Base-by-base conservation (phyloP, 2,797 vertebrate genomes). In the Cirrhinus molitorella region DNA sequence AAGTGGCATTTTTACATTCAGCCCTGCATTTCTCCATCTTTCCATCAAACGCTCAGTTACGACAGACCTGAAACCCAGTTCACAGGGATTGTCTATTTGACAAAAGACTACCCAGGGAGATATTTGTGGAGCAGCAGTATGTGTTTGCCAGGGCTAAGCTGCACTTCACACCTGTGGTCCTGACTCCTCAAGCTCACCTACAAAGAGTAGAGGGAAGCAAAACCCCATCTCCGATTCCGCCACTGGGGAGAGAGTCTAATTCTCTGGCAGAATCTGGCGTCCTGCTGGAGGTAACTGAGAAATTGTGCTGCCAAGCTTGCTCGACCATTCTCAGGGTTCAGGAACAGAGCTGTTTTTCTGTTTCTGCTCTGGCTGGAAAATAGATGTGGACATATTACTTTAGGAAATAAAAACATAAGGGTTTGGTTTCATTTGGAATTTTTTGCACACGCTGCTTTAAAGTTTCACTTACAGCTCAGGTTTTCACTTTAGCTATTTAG, bases 131-230 rank as follows among this genome's bases (percentile, higher is more conserved):
- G 51, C 53, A 53, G 68, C 43, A 0, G 37, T 40, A 51, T 63
- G 23, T 82, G 76, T 31, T 68, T 51, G 75, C 40, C 66, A 51
- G 72, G 77, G 71, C 81, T 83, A 80, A 83, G 80, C 86, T 82
- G 70, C 83, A 71, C 70, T 85, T 87, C 83, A 85, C 83, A 87
- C 83, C 86, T 85, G 77, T 72, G 76, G 37, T 59, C 78, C 67
- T 57, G 76, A 67, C 81, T 83, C 53, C 81, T 83, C 63, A 11
- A 83, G 73, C 81, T 75, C 80, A 82, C 80, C 80, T 82, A 45
- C 59, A 59, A 40, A 75, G 67, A 57, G 43, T 49, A 21, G 53
- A 61, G 70, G 37, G 45, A 66, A 57, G 77, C 57, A 31, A 63
- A 79, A 80, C 67, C 76, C 45, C 55, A 68, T 80, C 72, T 71